phyloP scores from a whole-genome alignment of 2,113 vertebrate genomes.

The Colaptes auratus region DNA sequence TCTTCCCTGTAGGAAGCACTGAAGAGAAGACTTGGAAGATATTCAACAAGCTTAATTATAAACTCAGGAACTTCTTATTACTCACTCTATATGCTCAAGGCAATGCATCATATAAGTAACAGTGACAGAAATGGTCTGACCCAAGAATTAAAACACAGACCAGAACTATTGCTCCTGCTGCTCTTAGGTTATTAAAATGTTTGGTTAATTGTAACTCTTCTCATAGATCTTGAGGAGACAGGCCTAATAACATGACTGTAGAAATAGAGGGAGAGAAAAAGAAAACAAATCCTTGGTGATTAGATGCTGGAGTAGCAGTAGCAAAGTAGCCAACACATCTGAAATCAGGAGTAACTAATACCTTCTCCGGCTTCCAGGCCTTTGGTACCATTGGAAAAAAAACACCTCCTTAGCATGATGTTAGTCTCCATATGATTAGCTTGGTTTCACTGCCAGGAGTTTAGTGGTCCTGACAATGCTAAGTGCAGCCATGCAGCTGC shows the following conservation, averaged over 20 bases:
- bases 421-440: no score
- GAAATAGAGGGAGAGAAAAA: background rate
- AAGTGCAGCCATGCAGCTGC: background rate
- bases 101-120: background rate
- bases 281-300: background rate
- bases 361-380: background rate
- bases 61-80: slow-evolving; percentile 24
- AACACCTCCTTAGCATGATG: background rate
- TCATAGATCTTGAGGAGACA: background rate
- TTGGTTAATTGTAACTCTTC: background rate
- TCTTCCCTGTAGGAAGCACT: background rate
- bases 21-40: background rate
- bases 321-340: background rate
- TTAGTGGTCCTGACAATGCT: background rate
- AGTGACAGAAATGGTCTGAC: background rate
- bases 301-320: background rate
- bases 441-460: rapidly evolving
- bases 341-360: background rate
- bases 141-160: background rate
- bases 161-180: background rate
- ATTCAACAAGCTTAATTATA: slow-evolving; percentile 19
- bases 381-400: background rate
- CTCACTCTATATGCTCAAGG: background rate
- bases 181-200: background rate
- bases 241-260: background rate